Base-by-base conservation (phyloP, 2,888 invertebrate genomes). In the Ochropacha duplaris region DNA sequence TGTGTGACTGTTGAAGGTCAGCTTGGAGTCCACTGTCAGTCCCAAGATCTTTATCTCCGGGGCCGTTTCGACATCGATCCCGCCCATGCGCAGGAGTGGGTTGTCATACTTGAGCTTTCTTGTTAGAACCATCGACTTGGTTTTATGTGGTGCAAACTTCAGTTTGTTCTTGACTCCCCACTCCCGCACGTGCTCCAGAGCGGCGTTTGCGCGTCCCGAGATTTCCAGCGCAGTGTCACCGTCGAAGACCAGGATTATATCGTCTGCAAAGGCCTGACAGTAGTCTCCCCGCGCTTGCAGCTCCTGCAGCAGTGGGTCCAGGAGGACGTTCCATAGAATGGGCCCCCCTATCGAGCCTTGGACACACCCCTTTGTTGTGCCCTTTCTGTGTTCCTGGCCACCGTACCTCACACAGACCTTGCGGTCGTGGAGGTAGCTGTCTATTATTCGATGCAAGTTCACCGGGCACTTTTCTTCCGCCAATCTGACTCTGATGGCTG, bases 321-420 rank as follows among this genome's bases (percentile, higher is more conserved):
- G 5, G 0, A 62, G 39, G 0, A 68, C 50, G 54, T 68, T 65
- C 68, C 63, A 64, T 4, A 61, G 31, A 11, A 50, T 59, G 9
- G 61, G 68, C 0, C 65, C 65, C 1, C 61, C 57, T 6, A 61
- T 57, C 1, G 67, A 66, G 0, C 64, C 61, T 28, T 65, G 61
- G 0, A 63, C 55, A 28, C 64, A 64, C 0, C 64, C 66, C 22
- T 66, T 66, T 4, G 12, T 49, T 34, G 62, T 62, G 6, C 2
- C 0, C 12, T 5, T 44, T 4, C 11, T 22, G 5, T n/a, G 4
- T n/a, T 14, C n/a, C 8, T n/a, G 16, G 1, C 22, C 28, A 28
- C 6, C 61, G 22, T 58, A 61, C 9, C 55, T 14, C 5, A 61
- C 24, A 5, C 11, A 54, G 0, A 61, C 58, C 19, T n/a, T 24